Percentiles rank a stretch among this genome's conserved stretches.
phyloP scores from a whole-genome alignment of 2,888 invertebrate genomes.

The Harmothoe impar region DNA sequence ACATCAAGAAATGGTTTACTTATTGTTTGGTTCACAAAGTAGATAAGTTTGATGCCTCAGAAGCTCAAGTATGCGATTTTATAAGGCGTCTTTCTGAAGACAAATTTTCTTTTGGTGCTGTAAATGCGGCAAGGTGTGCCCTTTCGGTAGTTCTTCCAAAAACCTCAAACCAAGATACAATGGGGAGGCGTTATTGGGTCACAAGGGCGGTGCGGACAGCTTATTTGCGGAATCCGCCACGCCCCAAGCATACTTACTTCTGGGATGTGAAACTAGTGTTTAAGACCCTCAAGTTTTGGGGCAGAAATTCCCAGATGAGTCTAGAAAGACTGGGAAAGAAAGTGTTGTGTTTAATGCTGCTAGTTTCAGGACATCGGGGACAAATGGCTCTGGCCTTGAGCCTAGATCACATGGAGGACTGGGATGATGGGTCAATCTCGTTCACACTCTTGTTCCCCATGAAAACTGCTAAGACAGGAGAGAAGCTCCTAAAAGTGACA shows the following conservation, averaged over 20 bases:
- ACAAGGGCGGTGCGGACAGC: background rate
- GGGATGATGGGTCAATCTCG: too few species aligned
- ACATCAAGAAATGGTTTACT: background rate
- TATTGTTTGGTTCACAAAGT: background rate
- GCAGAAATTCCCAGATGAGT: background rate
- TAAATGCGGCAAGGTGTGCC: constrained; percentile 20
- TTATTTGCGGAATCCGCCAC: too few species aligned
- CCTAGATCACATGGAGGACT: too few species aligned
- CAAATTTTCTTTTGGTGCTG: background rate
- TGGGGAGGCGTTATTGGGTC: background rate
- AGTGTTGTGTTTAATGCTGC: too few species aligned
- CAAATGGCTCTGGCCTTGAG: too few species aligned
- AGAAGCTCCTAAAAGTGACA: too few species aligned
- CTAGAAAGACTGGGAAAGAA: background rate
- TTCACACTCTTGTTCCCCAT: too few species aligned
- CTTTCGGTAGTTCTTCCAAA: background rate
- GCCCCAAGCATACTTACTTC: too few species aligned
- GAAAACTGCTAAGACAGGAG: too few species aligned
- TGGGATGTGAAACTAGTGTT: background rate
- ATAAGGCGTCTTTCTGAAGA: background rate
- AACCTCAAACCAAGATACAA: background rate
- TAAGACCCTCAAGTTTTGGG: background rate
- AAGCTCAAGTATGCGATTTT: background rate
- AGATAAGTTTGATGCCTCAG: background rate
- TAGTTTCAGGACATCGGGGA: too few species aligned